phyloP scores from a whole-genome alignment of 2,888 invertebrate genomes.

The Lithophane ornitopus region DNA sequence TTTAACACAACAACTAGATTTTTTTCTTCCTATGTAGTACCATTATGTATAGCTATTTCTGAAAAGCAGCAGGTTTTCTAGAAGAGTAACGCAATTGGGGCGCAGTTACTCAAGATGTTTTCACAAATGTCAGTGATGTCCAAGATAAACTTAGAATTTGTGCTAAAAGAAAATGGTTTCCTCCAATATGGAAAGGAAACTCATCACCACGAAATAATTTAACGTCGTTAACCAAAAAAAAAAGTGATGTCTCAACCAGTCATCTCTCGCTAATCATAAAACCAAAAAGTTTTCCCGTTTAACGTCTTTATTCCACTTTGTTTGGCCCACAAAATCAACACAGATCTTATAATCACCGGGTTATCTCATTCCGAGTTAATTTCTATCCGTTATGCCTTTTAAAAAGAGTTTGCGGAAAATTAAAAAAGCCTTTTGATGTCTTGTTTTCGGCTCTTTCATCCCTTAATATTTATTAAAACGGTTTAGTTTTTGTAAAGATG shows the following conservation, averaged over 20 bases:
- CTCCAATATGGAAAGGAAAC: neutral
- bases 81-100: too few relatives aligned
- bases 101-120: too few relatives aligned
- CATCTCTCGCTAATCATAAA: neutral
- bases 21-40: too few relatives aligned
- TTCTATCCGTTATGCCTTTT: constrained; percentile 54
- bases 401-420: constrained; percentile 47
- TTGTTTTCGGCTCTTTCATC: constrained; percentile 28
- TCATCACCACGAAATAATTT: neutral
- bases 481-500: constrained; percentile 34
- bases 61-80: too few relatives aligned
- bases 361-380: constrained; percentile 60
- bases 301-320: constrained; percentile 44
- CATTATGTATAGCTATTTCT: too few relatives aligned
- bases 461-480: constrained; percentile 50
- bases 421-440: constrained; percentile 53
- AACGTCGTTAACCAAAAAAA: neutral
- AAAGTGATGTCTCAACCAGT: neutral
- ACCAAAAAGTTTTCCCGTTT: constrained; percentile 16
- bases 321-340: constrained; percentile 55
- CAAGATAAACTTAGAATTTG: too few relatives aligned
- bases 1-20: too few relatives aligned
- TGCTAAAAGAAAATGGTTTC: too few relatives aligned
- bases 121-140: too few relatives aligned
- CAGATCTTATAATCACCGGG: constrained; percentile 50